A percentile compares a stretch with the other conserved stretches of the same genome.
phyloP scores from a whole-genome alignment of 2,797 vertebrate genomes.

The Podargus strigoides region DNA sequence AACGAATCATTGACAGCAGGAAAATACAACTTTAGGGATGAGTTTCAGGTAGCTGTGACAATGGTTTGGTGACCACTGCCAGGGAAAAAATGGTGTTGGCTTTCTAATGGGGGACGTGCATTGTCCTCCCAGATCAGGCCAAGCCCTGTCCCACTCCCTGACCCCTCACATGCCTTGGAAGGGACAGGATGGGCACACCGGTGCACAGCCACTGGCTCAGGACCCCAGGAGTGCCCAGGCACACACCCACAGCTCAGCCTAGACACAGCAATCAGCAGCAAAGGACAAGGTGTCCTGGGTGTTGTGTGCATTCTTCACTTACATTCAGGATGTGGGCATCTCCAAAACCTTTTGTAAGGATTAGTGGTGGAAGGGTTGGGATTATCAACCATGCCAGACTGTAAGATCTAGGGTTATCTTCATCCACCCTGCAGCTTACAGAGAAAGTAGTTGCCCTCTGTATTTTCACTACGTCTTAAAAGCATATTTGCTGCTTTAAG shows the following conservation, averaged over 20 bases:
- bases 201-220: not conserved
- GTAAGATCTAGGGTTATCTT: not conserved
- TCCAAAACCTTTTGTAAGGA: not conserved
- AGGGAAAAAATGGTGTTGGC: not conserved
- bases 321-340: no score
- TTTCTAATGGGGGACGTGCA: not conserved
- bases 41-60: not conserved
- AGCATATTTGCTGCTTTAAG: not conserved
- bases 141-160: not conserved
- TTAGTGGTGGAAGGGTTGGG: not conserved
- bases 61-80: not conserved
- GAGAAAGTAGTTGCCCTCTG: not conserved
- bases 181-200: not conserved
- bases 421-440: no score
- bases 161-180: not conserved
- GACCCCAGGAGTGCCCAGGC: not conserved
- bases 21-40: not conserved
- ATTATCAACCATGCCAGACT: accelerated
- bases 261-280: no score
- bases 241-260: not conserved
- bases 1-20: not conserved
- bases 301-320: no score
- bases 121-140: not conserved
- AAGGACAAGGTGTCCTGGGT: not conserved
- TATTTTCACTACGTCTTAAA: not conserved